A percentile compares a stretch with the other conserved stretches of the same genome.
phyloP scores from a whole-genome alignment of 2,113 vertebrate species.

The Apaloderma vittatum region DNA sequence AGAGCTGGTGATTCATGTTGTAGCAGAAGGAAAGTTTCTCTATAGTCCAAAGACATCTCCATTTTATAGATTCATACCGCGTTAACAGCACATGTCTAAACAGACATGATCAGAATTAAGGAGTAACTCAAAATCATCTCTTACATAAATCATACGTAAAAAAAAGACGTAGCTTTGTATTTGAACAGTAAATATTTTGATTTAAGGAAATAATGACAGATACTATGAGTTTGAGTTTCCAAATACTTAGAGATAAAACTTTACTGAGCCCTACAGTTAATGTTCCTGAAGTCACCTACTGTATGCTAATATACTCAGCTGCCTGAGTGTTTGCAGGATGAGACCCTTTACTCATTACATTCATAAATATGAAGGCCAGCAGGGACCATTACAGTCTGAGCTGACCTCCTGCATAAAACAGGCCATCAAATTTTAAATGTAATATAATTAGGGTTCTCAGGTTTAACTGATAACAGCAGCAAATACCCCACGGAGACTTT shows the following conservation, averaged over 20 bases:
- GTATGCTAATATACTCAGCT: not conserved
- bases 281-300: not conserved
- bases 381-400: conserved; percentile 18
- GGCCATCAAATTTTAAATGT: conserved; percentile 54
- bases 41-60: not conserved
- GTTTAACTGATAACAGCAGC: conserved; percentile 70
- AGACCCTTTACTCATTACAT: not conserved
- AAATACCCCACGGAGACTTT: conserved; percentile 52
- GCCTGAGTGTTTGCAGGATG: not conserved
- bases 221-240: not conserved
- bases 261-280: not conserved
- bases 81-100: not conserved
- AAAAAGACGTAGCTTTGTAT: not conserved
- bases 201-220: not conserved
- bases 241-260: not conserved
- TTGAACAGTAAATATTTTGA: not conserved
- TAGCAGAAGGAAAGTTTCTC: not conserved
- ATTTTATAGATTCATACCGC: not conserved
- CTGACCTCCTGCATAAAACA: conserved; percentile 60
- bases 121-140: not conserved
- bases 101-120: not conserved
- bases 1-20: not conserved
- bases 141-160: not conserved
- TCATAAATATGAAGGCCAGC: not conserved
- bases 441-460: conserved; percentile 59